Base-by-base conservation (phyloP, 2,888 invertebrate species). In the Phaonia tiefii region DNA sequence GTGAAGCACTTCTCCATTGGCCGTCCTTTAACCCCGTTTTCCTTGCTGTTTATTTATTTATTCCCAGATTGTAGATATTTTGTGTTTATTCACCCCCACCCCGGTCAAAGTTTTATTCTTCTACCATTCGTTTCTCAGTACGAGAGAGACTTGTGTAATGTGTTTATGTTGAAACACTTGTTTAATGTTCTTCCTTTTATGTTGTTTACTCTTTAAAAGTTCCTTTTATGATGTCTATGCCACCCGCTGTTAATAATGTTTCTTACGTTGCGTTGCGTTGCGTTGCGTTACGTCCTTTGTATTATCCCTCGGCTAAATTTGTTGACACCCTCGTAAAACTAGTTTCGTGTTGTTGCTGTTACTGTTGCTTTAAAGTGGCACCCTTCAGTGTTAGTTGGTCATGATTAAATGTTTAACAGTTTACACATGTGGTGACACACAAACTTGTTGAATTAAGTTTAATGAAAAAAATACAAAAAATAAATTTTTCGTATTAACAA, bases 381-480 rank as follows among this genome's bases (percentile, higher is more conserved):
- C 58, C 58, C 58, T 58, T 58, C 26, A 58, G 15, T n/a, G 58
- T 13, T n/a, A 58, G 58, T 58, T 58, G 58, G 31, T 37, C 15
- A 37, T 58, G 58, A 58, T 58, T 58, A 58, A 58, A 58, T 15
- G 31, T 26, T 58, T 58, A 58, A 58, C 58, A 58, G 31, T 37
- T 13, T 10, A 58, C 22, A 25, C 26, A 56, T 49, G 15, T 49
- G 49, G 49, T 37, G 37, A 66, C 72, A 56, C 39, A 65, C n/a
- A 25, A 69, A 79, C 80, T 76, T 80, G 80, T 80, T 76, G 80
- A 80, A 80, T 69, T 69, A 60, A 75, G 79, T 75, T 80, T 80
- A 80, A 80, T 80, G n/a, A n/a, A n/a, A n/a, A n/a, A n/a, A 31
- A 8, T 8, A 8, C 4, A 31, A 8, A 5, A 31, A 31, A 31